These are phyloP conservation scores for Drosophila mojavensis DNA, from an alignment of 1,140 invertebrate genomes.

Conservation along the genomic window DNA sequence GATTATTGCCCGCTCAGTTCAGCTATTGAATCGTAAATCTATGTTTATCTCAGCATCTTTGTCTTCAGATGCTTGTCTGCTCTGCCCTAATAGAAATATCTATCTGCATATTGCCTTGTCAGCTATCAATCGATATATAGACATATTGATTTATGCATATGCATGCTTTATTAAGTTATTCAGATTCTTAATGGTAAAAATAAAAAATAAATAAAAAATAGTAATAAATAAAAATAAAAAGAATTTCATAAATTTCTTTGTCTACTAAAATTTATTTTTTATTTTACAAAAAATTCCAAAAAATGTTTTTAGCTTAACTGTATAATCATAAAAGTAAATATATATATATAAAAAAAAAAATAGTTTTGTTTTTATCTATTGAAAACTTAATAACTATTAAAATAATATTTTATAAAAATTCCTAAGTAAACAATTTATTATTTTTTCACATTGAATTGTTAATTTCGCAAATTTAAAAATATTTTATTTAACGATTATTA, in stretches of 20 bases:
- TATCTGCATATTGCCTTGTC: conserved; percentile 2
- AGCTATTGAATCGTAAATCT: conserved; percentile 18
- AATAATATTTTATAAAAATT: too few species aligned
- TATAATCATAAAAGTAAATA: too few species aligned
- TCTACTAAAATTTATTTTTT: too few species aligned
- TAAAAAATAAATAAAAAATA: not conserved
- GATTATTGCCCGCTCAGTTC: conserved; percentile 14
- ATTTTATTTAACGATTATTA: not conserved
- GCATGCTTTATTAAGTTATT: not conserved
- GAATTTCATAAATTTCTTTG: too few species aligned
- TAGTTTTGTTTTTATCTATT: too few species aligned
- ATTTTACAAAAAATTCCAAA: too few species aligned
- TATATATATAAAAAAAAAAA: too few species aligned
- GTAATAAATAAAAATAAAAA: not conserved
- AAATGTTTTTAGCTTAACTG: too few species aligned
- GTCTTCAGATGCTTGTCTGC: conserved; percentile 2
- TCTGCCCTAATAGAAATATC: not conserved
- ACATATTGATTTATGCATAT: not conserved
- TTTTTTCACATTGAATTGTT: too few species aligned
- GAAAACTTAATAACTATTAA: too few species aligned
- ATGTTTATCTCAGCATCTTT: conserved; percentile 11
- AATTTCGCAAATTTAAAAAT: not conserved
- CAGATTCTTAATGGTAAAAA: not conserved
- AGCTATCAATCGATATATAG: not conserved
- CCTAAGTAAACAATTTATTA: too few species aligned